phyloP scores from a whole-genome alignment of 2,797 vertebrate species.

The Tiaroga cobitis region DNA sequence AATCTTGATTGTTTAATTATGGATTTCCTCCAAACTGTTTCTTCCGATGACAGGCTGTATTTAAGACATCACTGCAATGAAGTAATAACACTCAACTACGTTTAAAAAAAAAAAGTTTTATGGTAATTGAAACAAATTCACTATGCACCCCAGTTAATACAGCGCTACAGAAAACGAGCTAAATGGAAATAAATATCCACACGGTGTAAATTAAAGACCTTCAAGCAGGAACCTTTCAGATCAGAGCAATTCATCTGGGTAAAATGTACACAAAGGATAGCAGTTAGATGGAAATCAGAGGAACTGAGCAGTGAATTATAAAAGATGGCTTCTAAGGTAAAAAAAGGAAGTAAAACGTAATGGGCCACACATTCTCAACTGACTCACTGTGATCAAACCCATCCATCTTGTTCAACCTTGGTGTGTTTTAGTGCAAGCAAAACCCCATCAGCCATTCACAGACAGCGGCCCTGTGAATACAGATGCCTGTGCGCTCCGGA shows the following conservation, averaged over 20 bases:
- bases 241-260: slow-evolving; percentile 63
- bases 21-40: not conserved
- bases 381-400: slow-evolving; percentile 24
- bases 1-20: slow-evolving; percentile 16
- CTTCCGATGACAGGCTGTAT: not conserved
- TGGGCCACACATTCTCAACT: slow-evolving; percentile 10
- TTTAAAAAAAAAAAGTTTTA: not conserved
- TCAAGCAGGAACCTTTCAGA: slow-evolving; percentile 54
- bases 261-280: slow-evolving; percentile 5
- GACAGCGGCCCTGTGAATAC: slow-evolving; percentile 32
- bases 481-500: not conserved
- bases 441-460: slow-evolving; percentile 28
- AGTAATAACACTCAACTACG: slow-evolving; percentile 9
- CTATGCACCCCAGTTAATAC: slow-evolving; percentile 54
- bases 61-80: not conserved
- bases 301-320: not conserved
- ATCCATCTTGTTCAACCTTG: slow-evolving; percentile 40
- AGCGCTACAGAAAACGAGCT: slow-evolving; percentile 56
- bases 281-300: slow-evolving; percentile 27
- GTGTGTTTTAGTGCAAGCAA: slow-evolving; percentile 21
- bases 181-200: slow-evolving; percentile 55
- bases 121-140: not conserved
- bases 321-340: not conserved
- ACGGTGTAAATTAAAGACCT: slow-evolving; percentile 60
- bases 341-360: slow-evolving; percentile 30